Conservation (phyloP, 2,888 invertebrate species). For the Mylabris sibirica region DNA sequence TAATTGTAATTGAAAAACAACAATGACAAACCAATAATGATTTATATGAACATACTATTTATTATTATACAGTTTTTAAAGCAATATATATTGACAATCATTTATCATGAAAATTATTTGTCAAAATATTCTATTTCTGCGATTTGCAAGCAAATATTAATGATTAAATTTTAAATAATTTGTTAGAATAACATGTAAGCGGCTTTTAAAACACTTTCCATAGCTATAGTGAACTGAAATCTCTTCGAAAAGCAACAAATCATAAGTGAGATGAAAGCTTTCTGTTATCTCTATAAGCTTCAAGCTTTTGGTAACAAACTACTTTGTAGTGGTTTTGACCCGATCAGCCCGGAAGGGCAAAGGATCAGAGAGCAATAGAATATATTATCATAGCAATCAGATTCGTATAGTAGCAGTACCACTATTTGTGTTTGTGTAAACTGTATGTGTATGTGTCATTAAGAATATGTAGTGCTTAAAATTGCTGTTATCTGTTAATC, state of each 20-base stretch:
- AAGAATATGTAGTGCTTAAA: slow-evolving; percentile 19
- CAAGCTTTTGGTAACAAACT: slow-evolving; percentile 41
- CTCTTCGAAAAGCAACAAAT: slow-evolving; percentile 25
- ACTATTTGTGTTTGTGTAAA: neutral
- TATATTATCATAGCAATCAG: slow-evolving; percentile 39
- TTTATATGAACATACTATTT: neutral
- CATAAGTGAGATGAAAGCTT: slow-evolving; percentile 38
- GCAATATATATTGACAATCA: neutral
- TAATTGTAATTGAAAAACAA: neutral
- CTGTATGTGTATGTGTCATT: slow-evolving; percentile 20
- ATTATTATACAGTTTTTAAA: neutral
- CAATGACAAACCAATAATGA: neutral
- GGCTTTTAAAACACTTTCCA: slow-evolving; percentile 4
- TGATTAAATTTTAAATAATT: neutral
- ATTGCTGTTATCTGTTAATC: slow-evolving; percentile 16
- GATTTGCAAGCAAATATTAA: neutral
- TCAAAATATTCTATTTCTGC: neutral
- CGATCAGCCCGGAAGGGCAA: slow-evolving; percentile 41
- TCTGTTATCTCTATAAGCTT: slow-evolving; percentile 40
- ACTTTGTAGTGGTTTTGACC: slow-evolving; percentile 40
- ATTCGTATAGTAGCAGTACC: slow-evolving; percentile 25
- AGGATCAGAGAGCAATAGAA: slow-evolving; percentile 36
- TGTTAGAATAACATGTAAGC: neutral
- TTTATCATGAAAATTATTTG: neutral
- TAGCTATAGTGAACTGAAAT: neutral